phyloP scores from a whole-genome alignment of 2,113 vertebrate species.

The Archocentrus centrarchus region DNA sequence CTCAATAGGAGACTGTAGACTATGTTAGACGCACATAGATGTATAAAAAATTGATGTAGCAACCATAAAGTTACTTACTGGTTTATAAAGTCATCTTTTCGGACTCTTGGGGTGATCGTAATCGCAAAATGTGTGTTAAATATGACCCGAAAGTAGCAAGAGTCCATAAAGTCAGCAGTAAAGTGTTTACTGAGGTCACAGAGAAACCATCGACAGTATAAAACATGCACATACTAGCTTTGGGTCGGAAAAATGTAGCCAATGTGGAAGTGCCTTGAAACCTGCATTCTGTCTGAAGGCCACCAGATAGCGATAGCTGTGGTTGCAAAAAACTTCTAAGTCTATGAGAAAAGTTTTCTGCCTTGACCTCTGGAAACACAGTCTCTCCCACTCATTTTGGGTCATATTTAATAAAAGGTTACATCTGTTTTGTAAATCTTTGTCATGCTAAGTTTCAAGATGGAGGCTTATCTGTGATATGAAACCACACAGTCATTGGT shows the following conservation, averaged over 20 bases:
- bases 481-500: too few species aligned
- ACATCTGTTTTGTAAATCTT: too few species aligned
- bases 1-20: not conserved
- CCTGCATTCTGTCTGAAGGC: not conserved
- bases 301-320: not conserved
- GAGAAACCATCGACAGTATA: not conserved
- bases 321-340: not conserved
- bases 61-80: not conserved
- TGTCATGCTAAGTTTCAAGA: too few species aligned
- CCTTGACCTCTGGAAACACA: too few species aligned
- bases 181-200: not conserved
- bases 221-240: not conserved
- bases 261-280: not conserved
- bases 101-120: not conserved
- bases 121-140: not conserved
- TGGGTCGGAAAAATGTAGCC: not conserved
- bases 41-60: not conserved
- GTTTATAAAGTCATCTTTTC: constrained; percentile 7
- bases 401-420: too few species aligned
- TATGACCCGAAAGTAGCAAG: not conserved
- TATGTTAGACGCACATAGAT: not conserved
- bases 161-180: not conserved
- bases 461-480: too few species aligned
- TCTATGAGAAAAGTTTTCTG: too few species aligned
- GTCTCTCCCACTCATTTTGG: too few species aligned